phyloP scores from a whole-genome alignment of 1,140 invertebrate species.

The Drosophila paulistorum region DNA sequence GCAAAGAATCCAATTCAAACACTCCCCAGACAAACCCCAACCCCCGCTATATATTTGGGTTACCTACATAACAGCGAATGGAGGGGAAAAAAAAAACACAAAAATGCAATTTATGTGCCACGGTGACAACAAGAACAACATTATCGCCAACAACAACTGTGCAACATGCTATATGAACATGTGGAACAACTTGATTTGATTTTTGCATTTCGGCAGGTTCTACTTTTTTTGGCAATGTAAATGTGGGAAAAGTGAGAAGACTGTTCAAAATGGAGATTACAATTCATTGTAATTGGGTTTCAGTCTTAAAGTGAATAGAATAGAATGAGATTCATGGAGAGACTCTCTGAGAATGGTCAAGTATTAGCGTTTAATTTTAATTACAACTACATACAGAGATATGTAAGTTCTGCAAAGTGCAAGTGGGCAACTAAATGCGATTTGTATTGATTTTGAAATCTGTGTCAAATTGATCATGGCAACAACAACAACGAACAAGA shows the following conservation, averaged over 20 bases:
- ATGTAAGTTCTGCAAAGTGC: not conserved
- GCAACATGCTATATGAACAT: conserved; percentile 52
- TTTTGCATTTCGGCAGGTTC: not conserved
- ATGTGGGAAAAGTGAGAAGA: not conserved
- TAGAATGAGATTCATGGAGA: too few relatives aligned
- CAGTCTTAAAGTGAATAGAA: too few relatives aligned
- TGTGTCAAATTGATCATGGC: conserved; percentile 75
- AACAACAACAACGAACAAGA: not conserved
- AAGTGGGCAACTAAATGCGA: conserved; percentile 23
- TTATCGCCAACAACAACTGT: conserved; percentile 15
- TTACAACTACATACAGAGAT: not conserved
- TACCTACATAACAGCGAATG: too few relatives aligned
- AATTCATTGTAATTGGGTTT: too few relatives aligned
- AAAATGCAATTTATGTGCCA: conserved; percentile 50
- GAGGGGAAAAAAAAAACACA: not conserved
- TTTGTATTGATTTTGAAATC: conserved; percentile 71
- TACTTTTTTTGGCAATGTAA: not conserved
- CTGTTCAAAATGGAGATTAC: too few relatives aligned
- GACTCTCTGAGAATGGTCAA: too few relatives aligned
- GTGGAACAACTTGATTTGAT: conserved; percentile 43
- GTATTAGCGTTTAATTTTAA: not conserved
- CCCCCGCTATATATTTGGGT: too few relatives aligned
- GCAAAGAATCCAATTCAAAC: not conserved
- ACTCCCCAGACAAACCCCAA: not conserved
- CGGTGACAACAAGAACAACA: conserved; percentile 28